Conservation (phyloP, 2,797 vertebrate genomes). For the Hydrocynus forskahlii region DNA sequence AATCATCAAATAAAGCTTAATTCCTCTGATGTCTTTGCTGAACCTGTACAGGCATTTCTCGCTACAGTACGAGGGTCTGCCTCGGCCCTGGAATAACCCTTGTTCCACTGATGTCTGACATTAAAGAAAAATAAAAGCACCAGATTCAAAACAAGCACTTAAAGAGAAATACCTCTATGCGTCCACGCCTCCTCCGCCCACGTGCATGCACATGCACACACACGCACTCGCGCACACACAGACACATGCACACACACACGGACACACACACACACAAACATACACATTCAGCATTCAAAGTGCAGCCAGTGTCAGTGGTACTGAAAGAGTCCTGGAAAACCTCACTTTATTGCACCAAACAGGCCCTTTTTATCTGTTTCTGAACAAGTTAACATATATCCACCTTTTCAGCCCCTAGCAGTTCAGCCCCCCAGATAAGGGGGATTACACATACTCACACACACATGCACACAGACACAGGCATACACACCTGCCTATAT, state of each 20-base stretch:
- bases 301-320: too few relatives aligned
- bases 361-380: too few relatives aligned
- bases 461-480: slow-evolving; percentile 33
- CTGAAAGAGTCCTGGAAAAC: too few relatives aligned
- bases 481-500: too few relatives aligned
- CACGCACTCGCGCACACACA: not conserved
- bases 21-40: slow-evolving; percentile 49
- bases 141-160: slow-evolving; percentile 58
- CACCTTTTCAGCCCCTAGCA: too few relatives aligned
- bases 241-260: slow-evolving; percentile 50
- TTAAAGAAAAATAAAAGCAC: slow-evolving; percentile 68
- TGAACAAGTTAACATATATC: too few relatives aligned
- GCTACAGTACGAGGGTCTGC: slow-evolving; percentile 11
- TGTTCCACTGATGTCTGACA: slow-evolving; percentile 65
- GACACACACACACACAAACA: too few relatives aligned
- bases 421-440: too few relatives aligned
- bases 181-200: slow-evolving; percentile 39
- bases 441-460: not conserved
- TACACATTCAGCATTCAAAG: too few relatives aligned
- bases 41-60: slow-evolving; percentile 52
- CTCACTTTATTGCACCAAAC: too few relatives aligned
- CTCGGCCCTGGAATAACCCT: slow-evolving; percentile 56
- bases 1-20: slow-evolving; percentile 54
- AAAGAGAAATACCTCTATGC: slow-evolving; percentile 60
- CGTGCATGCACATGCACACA: too few relatives aligned